phyloP scores from a whole-genome alignment of 1,140 invertebrate species.

The Pseudomyrmex concolor region DNA sequence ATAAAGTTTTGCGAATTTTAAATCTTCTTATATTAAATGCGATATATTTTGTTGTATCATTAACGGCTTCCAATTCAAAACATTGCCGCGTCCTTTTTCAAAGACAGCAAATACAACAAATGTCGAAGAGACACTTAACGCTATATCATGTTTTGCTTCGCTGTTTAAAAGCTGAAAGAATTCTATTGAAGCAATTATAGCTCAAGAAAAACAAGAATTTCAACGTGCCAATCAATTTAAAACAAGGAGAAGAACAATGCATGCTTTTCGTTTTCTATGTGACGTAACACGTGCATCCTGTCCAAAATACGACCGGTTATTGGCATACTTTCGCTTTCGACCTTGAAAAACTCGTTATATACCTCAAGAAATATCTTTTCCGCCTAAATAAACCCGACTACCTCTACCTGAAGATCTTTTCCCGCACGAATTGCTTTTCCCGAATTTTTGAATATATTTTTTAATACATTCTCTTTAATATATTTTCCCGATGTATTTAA shows the following conservation, averaged over 20 bases:
- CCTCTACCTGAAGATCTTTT: too few relatives aligned
- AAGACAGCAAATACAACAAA: neutral
- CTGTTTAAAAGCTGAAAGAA: neutral
- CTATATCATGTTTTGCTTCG: neutral
- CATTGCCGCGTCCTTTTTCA: neutral
- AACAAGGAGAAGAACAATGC: neutral
- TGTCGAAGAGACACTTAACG: neutral
- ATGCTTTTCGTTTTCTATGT: too few relatives aligned
- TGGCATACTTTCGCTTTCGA: constrained; percentile 15
- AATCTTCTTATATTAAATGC: too few relatives aligned
- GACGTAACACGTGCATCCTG: neutral
- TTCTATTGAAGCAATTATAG: neutral
- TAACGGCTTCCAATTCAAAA: neutral
- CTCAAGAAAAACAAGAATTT: too few relatives aligned
- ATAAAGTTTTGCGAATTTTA: too few relatives aligned
- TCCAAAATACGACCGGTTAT: neutral
- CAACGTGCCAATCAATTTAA: neutral
- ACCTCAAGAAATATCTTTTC: neutral
- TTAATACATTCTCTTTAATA: too few relatives aligned
- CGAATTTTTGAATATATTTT: too few relatives aligned
- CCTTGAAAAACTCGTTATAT: constrained; percentile 40
- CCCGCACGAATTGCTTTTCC: too few relatives aligned
- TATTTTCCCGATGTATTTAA: too few relatives aligned
- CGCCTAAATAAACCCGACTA: neutral
- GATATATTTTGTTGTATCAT: neutral